Evolutionary conservation across 2,888 invertebrate genomes (phyloP).

Genomic region (Nematopogon swammerdamellus): DNA sequence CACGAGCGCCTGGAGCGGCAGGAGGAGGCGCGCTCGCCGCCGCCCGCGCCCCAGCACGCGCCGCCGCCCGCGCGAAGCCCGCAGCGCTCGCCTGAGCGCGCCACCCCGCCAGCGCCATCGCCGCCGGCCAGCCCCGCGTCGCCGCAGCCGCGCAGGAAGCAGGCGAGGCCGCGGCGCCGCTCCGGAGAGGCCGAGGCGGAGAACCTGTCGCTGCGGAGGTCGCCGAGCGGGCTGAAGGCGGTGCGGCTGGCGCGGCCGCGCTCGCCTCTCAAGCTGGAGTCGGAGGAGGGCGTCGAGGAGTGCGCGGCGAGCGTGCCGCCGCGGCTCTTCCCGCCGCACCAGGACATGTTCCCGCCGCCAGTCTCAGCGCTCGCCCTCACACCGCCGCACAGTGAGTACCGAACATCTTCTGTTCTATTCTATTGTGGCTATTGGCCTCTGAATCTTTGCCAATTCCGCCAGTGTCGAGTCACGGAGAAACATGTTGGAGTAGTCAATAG

Average conservation of each 20-base stretch:
- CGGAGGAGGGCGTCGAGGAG: slow-evolving; percentile 38
- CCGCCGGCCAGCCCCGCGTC: slow-evolving; percentile 63
- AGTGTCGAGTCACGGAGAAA: no score
- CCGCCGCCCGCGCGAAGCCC: slow-evolving; percentile 42
- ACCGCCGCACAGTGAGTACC: slow-evolving; percentile 75
- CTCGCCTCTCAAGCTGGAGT: slow-evolving; percentile 39
- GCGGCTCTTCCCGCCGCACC: slow-evolving; percentile 51
- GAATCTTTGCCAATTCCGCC: no score
- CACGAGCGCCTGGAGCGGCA: slow-evolving; percentile 37
- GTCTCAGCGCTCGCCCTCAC: slow-evolving; percentile 75
- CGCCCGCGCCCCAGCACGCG: slow-evolving; percentile 37
- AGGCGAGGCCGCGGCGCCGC: slow-evolving; percentile 79
- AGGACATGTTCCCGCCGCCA: slow-evolving; percentile 69
- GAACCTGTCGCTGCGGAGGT: slow-evolving; percentile 61
- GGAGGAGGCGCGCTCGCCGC: slow-evolving; percentile 33
- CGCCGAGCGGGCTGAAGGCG: slow-evolving; percentile 37
- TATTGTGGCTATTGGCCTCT: no score
- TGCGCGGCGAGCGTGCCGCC: slow-evolving; percentile 54
- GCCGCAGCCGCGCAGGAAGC: slow-evolving; percentile 81
- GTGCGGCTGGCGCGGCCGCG: slow-evolving; percentile 39
- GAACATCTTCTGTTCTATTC: background rate
- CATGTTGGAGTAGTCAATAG: no score
- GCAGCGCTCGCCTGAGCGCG: slow-evolving; percentile 22
- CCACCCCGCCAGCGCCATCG: slow-evolving; percentile 40
- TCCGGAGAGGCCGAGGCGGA: slow-evolving; percentile 70